Evolutionary conservation across 2,888 invertebrate species (phyloP), one percentile per base, ranked within the genome.

Genomic region (Gastracanthus pulcherrimus): DNA sequence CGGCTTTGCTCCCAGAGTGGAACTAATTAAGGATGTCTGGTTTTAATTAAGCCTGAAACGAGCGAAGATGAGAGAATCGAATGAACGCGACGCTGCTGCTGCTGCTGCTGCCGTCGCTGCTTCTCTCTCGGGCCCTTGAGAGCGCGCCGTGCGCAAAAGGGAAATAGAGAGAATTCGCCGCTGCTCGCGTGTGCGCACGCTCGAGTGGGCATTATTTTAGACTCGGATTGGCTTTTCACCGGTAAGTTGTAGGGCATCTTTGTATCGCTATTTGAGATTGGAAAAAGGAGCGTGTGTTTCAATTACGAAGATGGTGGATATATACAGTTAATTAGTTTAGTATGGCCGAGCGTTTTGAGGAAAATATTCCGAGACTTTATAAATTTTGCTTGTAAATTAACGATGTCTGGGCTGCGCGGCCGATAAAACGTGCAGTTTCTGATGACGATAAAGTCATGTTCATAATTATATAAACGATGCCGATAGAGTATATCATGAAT

Each of bases 1-100:
- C 55, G 51, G 71, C 51, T 78, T 51, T 31, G 55, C 78, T 69
- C 38, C 62, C 7, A 36, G 74, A 80, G 80, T 76, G 76, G 76
- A 80, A 76, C 78, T 82, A 82, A 83, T 83, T 82, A 82, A 75
- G 66, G 72, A 83, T 83, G 86, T 84, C 83, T 84, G 86, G 85
- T 87, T 89, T 89, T 88, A 88, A 89, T 89, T 87, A 88, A 88
- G 87, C 82, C 84, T 86, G 83, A 85, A 88, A 86, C 84, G 84
- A 86, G 85, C 84, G 82, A 80, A 84, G 85, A 85, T 84, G 85
- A 78, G 84, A 87, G 85, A 89, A 88, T 89, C 86, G 86, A 87
- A 86, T 75, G 69, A 64, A 64, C 34, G 86, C 86, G 87, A 85
- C 84, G 85, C 86, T 82, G 78, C 36, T 23, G 5, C 34, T 7